These are phyloP conservation scores for Cataglyphis altisquamis DNA, from an alignment of 2,888 invertebrate species.

Conservation along the genomic window DNA sequence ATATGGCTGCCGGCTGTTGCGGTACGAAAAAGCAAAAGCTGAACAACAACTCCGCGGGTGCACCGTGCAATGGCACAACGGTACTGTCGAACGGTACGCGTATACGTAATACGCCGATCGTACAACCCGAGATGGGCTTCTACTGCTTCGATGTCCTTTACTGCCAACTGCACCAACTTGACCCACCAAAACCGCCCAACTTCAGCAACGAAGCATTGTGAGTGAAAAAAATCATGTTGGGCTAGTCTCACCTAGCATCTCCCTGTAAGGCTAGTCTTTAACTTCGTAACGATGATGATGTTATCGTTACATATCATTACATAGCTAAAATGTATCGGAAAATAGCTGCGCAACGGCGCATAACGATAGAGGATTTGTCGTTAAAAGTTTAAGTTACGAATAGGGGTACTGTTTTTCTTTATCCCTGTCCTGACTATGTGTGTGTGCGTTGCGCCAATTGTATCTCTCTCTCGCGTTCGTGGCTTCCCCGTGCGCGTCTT, in stretches of 20 bases:
- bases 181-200: conserved; percentile 95
- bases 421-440: neutral
- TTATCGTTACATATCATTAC: too few relatives aligned
- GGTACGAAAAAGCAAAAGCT: conserved; percentile 97
- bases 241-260: conserved; percentile 37
- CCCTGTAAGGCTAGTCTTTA: neutral
- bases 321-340: too few relatives aligned
- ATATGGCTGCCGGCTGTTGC: conserved; percentile 94
- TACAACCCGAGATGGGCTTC: conserved; percentile 98
- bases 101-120: conserved; percentile 89
- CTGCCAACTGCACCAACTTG: conserved; percentile 96
- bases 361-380: too few relatives aligned
- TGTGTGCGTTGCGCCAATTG: conserved; percentile 8
- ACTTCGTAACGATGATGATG: too few relatives aligned
- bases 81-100: conserved; percentile 86
- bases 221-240: conserved; percentile 87
- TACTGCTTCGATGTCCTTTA: conserved; percentile 99
- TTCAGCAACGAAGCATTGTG: conserved; percentile 98
- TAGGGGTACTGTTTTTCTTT: neutral
- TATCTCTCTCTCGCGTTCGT: conserved; percentile 8
- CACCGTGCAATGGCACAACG: conserved; percentile 88
- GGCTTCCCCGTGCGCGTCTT: conserved; percentile 17
- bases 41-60: conserved; percentile 90
- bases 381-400: too few relatives aligned
- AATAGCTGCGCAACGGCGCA: too few relatives aligned